Evolutionary conservation across 2,113 vertebrate species (phyloP).

Genomic region (Patagioenas fasciata): DNA sequence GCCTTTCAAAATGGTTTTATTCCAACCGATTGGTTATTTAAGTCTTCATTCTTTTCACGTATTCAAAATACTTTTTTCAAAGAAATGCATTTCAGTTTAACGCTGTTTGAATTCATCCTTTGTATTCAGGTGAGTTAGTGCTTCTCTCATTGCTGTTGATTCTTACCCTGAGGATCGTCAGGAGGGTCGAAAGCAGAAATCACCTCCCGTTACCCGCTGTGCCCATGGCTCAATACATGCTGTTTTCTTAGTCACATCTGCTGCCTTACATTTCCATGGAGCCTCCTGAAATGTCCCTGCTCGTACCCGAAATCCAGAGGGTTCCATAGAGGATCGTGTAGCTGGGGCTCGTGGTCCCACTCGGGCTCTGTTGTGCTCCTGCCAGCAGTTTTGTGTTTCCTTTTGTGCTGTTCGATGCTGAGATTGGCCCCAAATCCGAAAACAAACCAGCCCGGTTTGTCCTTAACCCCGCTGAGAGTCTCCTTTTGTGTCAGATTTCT

Average conservation of each 20-base stretch:
- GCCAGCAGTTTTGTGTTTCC: rapidly evolving
- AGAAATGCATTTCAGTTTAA: neutral
- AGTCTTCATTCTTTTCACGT: neutral
- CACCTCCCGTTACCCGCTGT: neutral
- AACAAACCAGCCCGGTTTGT: neutral
- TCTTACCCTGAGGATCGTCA: neutral
- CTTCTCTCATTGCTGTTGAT: neutral
- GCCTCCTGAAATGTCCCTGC: neutral
- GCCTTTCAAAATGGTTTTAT: neutral
- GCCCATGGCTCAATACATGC: neutral
- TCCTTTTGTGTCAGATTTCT: neutral
- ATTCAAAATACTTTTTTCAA: neutral
- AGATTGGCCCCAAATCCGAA: neutral
- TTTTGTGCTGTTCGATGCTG: neutral
- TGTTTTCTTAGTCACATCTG: rapidly evolving
- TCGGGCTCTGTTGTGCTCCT: neutral
- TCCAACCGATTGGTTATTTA: neutral
- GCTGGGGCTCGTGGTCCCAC: neutral
- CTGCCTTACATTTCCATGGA: rapidly evolving
- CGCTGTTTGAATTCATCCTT: neutral
- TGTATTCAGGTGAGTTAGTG: neutral
- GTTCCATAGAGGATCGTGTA: neutral
- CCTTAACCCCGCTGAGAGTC: neutral
- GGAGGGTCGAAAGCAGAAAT: neutral
- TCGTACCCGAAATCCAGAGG: neutral